Evolutionary conservation across 2,113 vertebrate genomes (phyloP), one percentile per base, ranked within the genome.

Genomic region (Cranoglanis bouderius): DNA sequence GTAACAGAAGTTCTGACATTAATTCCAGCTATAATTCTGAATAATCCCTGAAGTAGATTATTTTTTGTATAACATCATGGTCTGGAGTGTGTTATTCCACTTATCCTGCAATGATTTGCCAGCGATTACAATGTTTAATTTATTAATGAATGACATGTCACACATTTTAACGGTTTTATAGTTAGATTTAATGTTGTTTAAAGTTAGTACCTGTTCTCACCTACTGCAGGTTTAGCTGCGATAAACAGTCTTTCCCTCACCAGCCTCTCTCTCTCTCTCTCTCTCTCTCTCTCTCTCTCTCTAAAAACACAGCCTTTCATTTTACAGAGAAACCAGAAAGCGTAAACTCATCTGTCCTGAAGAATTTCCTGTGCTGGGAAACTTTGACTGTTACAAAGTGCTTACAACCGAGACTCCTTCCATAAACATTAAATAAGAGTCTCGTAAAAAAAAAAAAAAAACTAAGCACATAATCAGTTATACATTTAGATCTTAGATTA

Each of bases 221-320:
- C 18, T 57, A 57, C 16, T 57, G 55, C 3, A 57, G 5, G 14
- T 63, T 63, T 12, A 29, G 26, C 26, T n/a, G 9, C 1, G 6
- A 63, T 63, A 63, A 63, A 63, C 26, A 63, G 5, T 24, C 6
- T 38, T 24, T 38, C n/a, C 38, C 75, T 87, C 18, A 18, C 0
- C 3, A 38, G 72, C 19, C 72, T 78, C 49, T 43, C 72, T 84
- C 29, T 46, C 16, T 46, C 40, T 26, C 38, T 24, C 2, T 49
- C 24, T 87, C 92, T 92, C 92, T 49, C 24, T 87, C 92, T 91
- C 92, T 90, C 88, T 6, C 6, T 70, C 57, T 90, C 86, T 89
- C 87, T 61, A 24, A 61, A 61, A 61, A 61, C 24, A 61, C 2
- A 61, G 21, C 18, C 53, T 55, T 0, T 55, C 43, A 43, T 35